A percentile compares a stretch with the other conserved stretches of the same genome.
Conservation (phyloP, 2,113 vertebrate species). For the Pterocles burchelli region DNA sequence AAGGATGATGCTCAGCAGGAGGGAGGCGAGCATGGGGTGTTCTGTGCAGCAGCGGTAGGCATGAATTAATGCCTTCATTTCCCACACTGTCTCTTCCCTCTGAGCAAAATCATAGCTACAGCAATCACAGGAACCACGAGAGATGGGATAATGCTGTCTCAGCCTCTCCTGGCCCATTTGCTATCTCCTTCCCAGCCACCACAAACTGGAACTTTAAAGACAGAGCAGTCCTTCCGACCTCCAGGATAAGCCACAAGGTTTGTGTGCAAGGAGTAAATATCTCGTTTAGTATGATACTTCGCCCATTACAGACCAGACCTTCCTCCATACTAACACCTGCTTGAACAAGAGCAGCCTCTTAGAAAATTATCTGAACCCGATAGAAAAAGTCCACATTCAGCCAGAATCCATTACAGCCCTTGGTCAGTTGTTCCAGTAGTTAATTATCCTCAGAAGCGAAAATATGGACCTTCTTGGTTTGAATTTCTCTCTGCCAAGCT, state of each 20-base stretch:
- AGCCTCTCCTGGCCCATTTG: not conserved
- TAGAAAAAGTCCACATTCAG: not conserved
- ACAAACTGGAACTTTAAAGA: not conserved
- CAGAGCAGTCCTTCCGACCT: not conserved
- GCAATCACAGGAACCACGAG: not conserved
- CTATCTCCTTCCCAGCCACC: not conserved
- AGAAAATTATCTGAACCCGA: not conserved
- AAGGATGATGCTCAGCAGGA: not conserved
- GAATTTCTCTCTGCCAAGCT: not conserved
- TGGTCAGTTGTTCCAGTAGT: not conserved
- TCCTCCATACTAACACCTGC: not conserved
- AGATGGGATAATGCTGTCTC: not conserved
- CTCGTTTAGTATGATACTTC: not conserved
- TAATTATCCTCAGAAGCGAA: not conserved
- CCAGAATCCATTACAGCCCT: not conserved
- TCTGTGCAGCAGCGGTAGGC: not conserved
- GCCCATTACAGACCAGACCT: not conserved
- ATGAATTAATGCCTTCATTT: not conserved
- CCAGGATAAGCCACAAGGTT: not conserved
- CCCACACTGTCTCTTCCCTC: not conserved
- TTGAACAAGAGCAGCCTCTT: not conserved
- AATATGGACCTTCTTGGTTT: not conserved
- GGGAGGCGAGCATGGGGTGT: rapidly evolving
- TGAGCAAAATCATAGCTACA: not conserved
- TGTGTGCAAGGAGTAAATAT: not conserved